phyloP scores from a whole-genome alignment of 2,113 vertebrate species.

The Dasypus novemcinctus region DNA sequence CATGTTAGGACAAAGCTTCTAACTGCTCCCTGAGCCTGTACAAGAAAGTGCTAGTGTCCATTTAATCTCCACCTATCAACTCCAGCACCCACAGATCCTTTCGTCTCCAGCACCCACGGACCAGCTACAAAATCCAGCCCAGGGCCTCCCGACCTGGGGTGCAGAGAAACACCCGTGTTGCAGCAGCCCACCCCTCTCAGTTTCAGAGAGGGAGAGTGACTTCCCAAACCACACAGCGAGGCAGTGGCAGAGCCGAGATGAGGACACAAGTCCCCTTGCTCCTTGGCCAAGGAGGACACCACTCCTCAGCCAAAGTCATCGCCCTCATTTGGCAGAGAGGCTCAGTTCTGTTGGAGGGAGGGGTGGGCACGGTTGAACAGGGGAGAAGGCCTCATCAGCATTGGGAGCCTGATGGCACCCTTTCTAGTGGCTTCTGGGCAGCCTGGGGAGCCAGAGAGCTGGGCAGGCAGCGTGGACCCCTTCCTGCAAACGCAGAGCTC shows the following conservation, averaged over 20 bases:
- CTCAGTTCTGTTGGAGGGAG: background rate
- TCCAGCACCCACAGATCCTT: background rate
- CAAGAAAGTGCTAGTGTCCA: background rate
- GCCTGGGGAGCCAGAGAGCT: background rate
- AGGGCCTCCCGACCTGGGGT: background rate
- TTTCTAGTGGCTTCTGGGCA: background rate
- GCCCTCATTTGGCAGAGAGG: background rate
- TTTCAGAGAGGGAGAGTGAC: background rate
- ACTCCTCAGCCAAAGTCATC: background rate
- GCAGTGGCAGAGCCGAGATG: background rate
- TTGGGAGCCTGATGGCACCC: background rate
- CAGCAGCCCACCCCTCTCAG: background rate
- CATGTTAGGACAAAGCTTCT: background rate
- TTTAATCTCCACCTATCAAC: background rate
- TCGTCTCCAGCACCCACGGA: background rate
- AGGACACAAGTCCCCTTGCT: background rate
- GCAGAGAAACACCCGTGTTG: background rate
- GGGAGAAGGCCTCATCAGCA: background rate
- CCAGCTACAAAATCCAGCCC: background rate
- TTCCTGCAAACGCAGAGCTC: background rate
- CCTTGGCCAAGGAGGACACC: background rate
- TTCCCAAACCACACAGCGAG: background rate
- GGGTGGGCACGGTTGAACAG: rapidly evolving
- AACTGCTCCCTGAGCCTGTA: background rate
- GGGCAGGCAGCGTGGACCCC: background rate